These are phyloP conservation scores for Cryptotermes secundus DNA, from an alignment of 1,140 invertebrate genomes.

Conservation along the genomic window DNA sequence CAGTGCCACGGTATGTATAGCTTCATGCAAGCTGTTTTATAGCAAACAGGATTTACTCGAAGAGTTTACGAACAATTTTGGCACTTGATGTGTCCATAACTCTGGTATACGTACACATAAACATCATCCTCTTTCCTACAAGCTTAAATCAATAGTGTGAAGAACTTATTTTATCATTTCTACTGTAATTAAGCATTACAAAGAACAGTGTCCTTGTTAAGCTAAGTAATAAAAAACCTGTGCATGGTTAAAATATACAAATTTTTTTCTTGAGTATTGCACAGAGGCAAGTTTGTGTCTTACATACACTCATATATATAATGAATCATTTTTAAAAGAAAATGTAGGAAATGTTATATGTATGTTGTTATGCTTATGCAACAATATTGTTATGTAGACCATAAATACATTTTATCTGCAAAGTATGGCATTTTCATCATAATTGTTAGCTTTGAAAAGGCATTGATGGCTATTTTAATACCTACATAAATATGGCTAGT, in stretches of 20 bases:
- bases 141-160: constrained; percentile 1
- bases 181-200: constrained; percentile 18
- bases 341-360: not conserved
- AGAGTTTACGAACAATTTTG: constrained; percentile 8
- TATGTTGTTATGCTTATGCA: not conserved
- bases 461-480: no score
- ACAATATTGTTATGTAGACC: not conserved
- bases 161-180: not conserved
- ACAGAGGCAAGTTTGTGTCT: not conserved
- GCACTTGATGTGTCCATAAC: not conserved
- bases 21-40: not conserved
- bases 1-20: no score
- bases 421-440: not conserved
- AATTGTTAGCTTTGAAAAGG: not conserved
- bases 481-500: no score
- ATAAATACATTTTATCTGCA: not conserved
- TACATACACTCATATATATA: not conserved
- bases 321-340: not conserved
- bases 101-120: constrained; percentile 19
- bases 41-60: constrained; percentile 16
- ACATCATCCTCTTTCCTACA: not conserved
- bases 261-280: not conserved
- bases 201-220: constrained; percentile 16
- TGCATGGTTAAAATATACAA: not conserved
- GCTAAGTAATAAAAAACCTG: not conserved